Evolutionary conservation across 2,888 invertebrate genomes (phyloP).

Genomic region (Drosophila anomalata): DNA sequence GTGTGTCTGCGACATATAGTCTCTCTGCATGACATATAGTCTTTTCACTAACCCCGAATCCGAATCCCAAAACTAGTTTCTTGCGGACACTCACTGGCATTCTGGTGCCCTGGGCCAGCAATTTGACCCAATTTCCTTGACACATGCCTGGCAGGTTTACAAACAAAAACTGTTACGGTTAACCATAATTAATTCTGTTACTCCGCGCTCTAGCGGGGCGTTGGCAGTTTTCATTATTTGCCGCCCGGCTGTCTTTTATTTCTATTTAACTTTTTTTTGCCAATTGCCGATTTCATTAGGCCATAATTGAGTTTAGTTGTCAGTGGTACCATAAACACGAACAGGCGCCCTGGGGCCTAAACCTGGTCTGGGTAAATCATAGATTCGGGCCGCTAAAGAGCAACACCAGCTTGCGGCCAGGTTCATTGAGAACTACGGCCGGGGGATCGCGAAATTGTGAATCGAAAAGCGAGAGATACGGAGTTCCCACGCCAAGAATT

Average conservation of each 20-base stretch:
- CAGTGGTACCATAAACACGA: conserved; percentile 71
- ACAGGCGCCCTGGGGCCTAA: conserved; percentile 59
- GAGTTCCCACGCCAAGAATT: conserved; percentile 72
- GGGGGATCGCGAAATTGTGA: conserved; percentile 14
- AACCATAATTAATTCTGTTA: conserved; percentile 72
- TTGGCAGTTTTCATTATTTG: conserved; percentile 61
- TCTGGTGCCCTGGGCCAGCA: conserved; percentile 59
- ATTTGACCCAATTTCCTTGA: conserved; percentile 79
- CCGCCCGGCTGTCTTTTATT: conserved; percentile 26
- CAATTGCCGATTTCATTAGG: conserved; percentile 75
- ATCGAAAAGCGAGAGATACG: conserved; percentile 18
- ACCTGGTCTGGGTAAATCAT: conserved; percentile 24
- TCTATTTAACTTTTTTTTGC: conserved; percentile 3
- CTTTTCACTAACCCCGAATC: conserved; percentile 52
- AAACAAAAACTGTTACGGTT: conserved; percentile 76
- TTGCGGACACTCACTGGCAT: conserved; percentile 30
- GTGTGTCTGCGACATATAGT: conserved; percentile 4
- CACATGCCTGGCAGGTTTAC: conserved; percentile 79
- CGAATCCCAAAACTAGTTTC: conserved; percentile 56
- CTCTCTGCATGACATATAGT: conserved; percentile 15
- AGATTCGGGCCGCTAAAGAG: conserved; percentile 39
- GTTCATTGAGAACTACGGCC: conserved; percentile 61
- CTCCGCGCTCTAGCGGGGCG: conserved; percentile 31
- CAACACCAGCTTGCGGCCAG: conserved; percentile 40
- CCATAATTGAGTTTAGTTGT: conserved; percentile 78